Evolutionary conservation across 2,113 vertebrate genomes (phyloP).

Genomic region (Paedocypris sp.): DNA sequence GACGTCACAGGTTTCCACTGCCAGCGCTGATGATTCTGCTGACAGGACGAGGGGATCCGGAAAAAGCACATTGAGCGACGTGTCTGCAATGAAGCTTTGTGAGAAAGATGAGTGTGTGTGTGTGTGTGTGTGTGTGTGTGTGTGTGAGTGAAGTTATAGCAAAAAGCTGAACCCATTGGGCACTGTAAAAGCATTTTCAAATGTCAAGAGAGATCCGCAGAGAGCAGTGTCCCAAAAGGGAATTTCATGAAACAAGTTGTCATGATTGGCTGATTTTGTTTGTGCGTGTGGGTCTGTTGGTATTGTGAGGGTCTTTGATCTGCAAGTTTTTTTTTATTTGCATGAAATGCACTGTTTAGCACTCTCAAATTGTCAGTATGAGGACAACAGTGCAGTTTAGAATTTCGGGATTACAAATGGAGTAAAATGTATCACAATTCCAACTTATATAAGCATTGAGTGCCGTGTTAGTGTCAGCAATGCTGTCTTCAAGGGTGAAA

Average conservation of each 20-base stretch:
- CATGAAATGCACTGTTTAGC: conserved; percentile 24
- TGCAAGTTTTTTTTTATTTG: conserved; percentile 14
- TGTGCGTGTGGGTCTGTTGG: conserved; percentile 15
- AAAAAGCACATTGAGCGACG: conserved; percentile 15
- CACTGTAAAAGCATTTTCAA: conserved; percentile 4
- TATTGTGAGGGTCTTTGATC: background rate
- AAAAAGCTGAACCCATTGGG: no score
- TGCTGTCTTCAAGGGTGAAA: background rate
- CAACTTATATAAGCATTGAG: background rate
- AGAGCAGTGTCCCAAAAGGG: background rate
- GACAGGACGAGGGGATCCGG: conserved; percentile 12
- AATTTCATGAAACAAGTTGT: background rate
- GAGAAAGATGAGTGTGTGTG: conserved; percentile 3
- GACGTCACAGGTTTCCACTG: conserved; percentile 16
- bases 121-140: no score
- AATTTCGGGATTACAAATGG: background rate
- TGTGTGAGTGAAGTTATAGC: no score
- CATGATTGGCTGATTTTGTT: background rate
- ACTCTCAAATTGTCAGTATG: background rate
- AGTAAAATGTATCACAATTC: background rate
- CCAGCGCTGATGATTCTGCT: conserved; percentile 27
- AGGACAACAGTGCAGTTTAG: background rate
- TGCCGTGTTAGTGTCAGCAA: background rate
- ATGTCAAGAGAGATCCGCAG: no score
- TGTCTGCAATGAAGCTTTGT: background rate